Base-by-base conservation (phyloP, 2,113 vertebrate species). In the Megatriorchis doriae region DNA sequence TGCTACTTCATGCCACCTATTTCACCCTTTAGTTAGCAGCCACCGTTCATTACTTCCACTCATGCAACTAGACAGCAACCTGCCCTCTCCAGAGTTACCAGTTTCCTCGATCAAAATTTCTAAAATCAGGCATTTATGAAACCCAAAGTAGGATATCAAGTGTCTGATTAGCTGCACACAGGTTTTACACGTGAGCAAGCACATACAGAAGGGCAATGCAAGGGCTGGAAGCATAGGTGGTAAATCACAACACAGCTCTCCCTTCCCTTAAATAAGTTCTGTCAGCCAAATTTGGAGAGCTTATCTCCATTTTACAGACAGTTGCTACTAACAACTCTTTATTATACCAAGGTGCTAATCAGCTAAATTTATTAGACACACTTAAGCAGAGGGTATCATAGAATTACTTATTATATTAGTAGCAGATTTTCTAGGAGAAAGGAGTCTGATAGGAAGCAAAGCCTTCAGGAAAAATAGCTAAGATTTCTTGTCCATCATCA, bases 141-240 rank as follows among this genome's bases (percentile, higher is more conserved):
- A 80, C 40, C 17, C 48, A 63, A 43, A 47, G 43, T 4, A 43
- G 16, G 61, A 80, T 36, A 38, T 61, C 61, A 73, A 61, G 53
- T 4, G 10, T 8, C 36, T 77, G 58, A 19, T n/a, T 0, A 68
- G 71, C 56, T 58, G 53, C 68, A 75, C 5, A 5, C 11, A 62
- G 71, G 22, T 80, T 82, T 68, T 38, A 43, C 62, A 20, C 0
- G 13, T 4, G 26, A 68, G 66, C 8, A n/a, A 58, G 85, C 66
- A 80, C 43, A 38, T 0, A 13, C 0, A 65, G 20, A 81, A 70
- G 6, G 38, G 45, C 20, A 0, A 18, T 1, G 15, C 40, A 42
- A 62, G 58, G 58, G 59, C 90, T 94, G 80, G 45, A 80, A 86
- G 58, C 53, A 26, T 5, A 48, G 22, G 43, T 48, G 18, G 25